Base-by-base conservation (phyloP, 2,113 vertebrate genomes). In the Stigmatopora nigra region DNA sequence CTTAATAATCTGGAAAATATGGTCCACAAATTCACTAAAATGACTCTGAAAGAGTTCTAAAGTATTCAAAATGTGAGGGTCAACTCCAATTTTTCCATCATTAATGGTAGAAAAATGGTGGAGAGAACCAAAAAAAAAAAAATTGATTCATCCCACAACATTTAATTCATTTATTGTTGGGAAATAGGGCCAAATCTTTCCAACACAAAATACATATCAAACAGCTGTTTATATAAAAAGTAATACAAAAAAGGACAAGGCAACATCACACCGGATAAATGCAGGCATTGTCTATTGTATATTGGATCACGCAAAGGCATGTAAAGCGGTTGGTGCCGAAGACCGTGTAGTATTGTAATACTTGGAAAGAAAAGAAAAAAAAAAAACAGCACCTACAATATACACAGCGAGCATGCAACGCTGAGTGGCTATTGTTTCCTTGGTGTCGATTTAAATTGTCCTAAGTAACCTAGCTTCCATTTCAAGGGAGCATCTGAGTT, bases 171-270 rank as follows among this genome's bases (percentile, higher is more conserved):
- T 81, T 84, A 61, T 78, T 83, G 73, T 69, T 85, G 80, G 68
- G 72, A 68, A 41, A 59, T 17, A 22, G 76, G 75, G 69, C 75
- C 80, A 85, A 81, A 82, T 86, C 68, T 66, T 78, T 79, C 75
- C 87, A 82, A 87, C 72, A 71, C 71, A 89, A 8, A 41, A 41
- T 85, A 88, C 84, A 77, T 71, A 84, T 82, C 75, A 82, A 82
- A 87, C 7, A 76, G 64, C 63, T 79, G 71, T 78, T 84, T 82
- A 85, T 83, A 75, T 75, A 85, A 73, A 80, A 75, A 67, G 58
- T 61, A 81, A 77, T 72, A 85, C n/a, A 69, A 73, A 78, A 82
- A 85, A 64, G 75, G 68, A 60, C 35, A 64, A 74, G 61, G 58
- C 71, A 80, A 82, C 31, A 56, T 60, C 70, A 80, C 17, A 45